Evolutionary conservation across 2,888 invertebrate genomes (phyloP).

Genomic region (Lomographa bimaculata): DNA sequence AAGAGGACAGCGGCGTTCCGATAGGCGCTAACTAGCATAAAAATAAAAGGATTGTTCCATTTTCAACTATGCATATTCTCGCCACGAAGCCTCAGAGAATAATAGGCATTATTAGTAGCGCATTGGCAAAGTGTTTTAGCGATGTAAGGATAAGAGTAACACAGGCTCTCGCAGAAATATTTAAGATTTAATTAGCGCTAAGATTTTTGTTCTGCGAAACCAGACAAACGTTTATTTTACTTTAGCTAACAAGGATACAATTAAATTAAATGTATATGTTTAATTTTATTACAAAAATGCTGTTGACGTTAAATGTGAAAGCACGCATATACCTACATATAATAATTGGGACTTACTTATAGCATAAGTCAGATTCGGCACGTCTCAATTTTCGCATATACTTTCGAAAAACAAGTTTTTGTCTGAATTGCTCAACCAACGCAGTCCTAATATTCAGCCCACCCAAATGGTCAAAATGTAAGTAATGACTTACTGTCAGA

Average conservation of each 20-base stretch:
- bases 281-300: not conserved
- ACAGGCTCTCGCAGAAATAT: conserved; percentile 16
- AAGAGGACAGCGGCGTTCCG: conserved; percentile 12
- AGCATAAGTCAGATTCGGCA: conserved; percentile 13
- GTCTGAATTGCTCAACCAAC: conserved; percentile 12
- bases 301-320: conserved; percentile 18
- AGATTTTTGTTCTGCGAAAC: conserved; percentile 6
- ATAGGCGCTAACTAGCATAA: conserved; percentile 16
- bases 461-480: conserved; percentile 4
- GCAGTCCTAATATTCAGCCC: conserved; percentile 13
- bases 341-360: no score
- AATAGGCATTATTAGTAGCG: conserved; percentile 22
- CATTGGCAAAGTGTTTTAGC: conserved; percentile 20
- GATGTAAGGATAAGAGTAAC: conserved; percentile 21
- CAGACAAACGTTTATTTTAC: conserved; percentile 1
- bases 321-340: no score
- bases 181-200: conserved; percentile 19
- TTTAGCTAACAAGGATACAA: conserved; percentile 6
- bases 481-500: conserved; percentile 2
- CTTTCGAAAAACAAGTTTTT: conserved; percentile 17
- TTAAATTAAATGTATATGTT: conserved; percentile 1
- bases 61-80: conserved; percentile 23
- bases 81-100: conserved; percentile 8
- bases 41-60: conserved; percentile 19
- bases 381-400: conserved; percentile 16